Evolutionary conservation across 30 jellyfish, hydroid and myxozoan genomes (phyloP).

Genomic region (Aurelia aurita): DNA sequence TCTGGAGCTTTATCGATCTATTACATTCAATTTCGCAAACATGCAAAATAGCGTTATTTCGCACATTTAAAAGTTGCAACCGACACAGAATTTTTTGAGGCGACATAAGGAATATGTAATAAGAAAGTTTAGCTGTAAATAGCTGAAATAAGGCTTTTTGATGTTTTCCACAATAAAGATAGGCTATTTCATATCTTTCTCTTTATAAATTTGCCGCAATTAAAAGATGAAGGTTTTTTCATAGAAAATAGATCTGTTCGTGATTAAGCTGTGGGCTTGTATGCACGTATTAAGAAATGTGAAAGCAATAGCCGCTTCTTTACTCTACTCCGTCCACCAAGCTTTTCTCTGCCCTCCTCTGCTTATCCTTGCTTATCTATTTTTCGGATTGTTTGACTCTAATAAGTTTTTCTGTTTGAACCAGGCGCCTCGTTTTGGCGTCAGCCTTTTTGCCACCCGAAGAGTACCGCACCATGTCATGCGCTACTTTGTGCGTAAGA

Average conservation of each 20-base stretch:
- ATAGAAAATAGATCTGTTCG: conserved; percentile 33
- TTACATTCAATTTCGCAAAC: no score
- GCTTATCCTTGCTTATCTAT: conserved; percentile 65
- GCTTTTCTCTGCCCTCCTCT: conserved; percentile 35
- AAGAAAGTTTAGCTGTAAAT: not conserved
- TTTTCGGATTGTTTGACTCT: conserved; percentile 65
- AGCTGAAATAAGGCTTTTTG: conserved; percentile 17
- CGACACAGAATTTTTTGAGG: no score
- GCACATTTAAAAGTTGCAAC: no score
- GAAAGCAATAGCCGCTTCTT: conserved; percentile 53
- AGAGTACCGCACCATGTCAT: conserved; percentile 71
- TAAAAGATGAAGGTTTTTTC: conserved; percentile 34
- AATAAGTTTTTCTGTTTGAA: conserved; percentile 43
- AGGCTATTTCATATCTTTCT: conserved; percentile 2
- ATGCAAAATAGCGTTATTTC: no score
- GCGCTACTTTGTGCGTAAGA: conserved; percentile 53
- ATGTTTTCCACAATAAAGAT: conserved; percentile 2
- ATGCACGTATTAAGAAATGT: conserved; percentile 30
- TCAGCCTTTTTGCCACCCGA: conserved; percentile 61
- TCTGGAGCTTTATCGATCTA: no score
- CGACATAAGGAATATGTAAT: no score
- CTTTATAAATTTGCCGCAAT: conserved; percentile 32
- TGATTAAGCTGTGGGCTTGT: conserved; percentile 59
- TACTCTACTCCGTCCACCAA: conserved; percentile 40
- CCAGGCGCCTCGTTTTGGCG: conserved; percentile 89